A percentile compares a stretch with the other conserved stretches of the same genome.
phyloP scores from a whole-genome alignment of 2,888 invertebrate species.

The Drosophila algonquin region DNA sequence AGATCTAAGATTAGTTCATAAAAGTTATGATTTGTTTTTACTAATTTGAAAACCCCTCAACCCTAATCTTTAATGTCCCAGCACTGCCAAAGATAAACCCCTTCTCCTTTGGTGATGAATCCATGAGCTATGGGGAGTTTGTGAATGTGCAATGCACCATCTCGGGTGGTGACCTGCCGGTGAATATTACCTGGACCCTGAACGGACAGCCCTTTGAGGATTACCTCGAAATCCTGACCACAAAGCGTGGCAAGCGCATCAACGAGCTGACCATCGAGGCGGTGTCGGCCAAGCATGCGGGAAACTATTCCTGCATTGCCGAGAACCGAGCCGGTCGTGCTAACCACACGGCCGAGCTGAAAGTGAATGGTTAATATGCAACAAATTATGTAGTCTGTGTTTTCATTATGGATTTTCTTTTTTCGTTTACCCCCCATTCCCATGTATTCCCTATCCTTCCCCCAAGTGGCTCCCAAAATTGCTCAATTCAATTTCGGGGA shows the following conservation, averaged over 20 bases:
- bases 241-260: slow-evolving; percentile 85
- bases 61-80: slow-evolving; percentile 49
- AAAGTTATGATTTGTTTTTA: not conserved
- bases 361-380: slow-evolving; percentile 87
- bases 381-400: slow-evolving; percentile 13
- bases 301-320: slow-evolving; percentile 90
- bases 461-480: slow-evolving; percentile 89
- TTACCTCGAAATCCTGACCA: slow-evolving; percentile 82
- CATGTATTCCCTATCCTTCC: slow-evolving; percentile 44
- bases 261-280: slow-evolving; percentile 88
- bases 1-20: not conserved
- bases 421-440: slow-evolving; percentile 21
- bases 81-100: slow-evolving; percentile 86
- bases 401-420: slow-evolving; percentile 17
- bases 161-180: slow-evolving; percentile 86
- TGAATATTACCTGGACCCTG: slow-evolving; percentile 86
- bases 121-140: slow-evolving; percentile 88
- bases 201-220: slow-evolving; percentile 84
- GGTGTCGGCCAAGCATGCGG: slow-evolving; percentile 88
- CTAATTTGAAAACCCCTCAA: slow-evolving; percentile 13
- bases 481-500: slow-evolving; percentile 89
- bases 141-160: slow-evolving; percentile 85
- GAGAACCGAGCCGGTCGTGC: slow-evolving; percentile 89
- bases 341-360: slow-evolving; percentile 88
- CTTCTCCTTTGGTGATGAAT: slow-evolving; percentile 90